A percentile compares a stretch with the other conserved stretches of the same genome.
phyloP scores from a whole-genome alignment of 1,140 invertebrate species.

The Macrobrachium rosenbergii region DNA sequence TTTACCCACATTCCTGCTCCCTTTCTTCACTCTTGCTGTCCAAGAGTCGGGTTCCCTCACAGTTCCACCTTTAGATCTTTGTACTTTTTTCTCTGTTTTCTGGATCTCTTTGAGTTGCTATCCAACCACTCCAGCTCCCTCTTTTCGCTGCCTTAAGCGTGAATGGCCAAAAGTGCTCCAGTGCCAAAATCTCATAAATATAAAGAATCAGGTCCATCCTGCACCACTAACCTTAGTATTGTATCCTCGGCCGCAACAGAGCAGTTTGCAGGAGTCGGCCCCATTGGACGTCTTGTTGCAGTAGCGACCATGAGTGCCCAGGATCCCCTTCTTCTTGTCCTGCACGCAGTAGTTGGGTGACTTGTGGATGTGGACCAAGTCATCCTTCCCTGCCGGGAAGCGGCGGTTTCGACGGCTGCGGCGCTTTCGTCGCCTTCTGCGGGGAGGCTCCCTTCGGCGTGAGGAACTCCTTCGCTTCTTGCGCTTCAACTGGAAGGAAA shows the following conservation, averaged over 20 bases:
- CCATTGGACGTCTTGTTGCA: conserved; percentile 78
- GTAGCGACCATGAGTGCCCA: conserved; percentile 76
- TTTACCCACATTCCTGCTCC: no score
- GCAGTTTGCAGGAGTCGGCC: conserved; percentile 77
- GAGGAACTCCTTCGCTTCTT: conserved; percentile 67
- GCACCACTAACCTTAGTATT: conserved; percentile 73
- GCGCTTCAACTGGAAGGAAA: conserved; percentile 58
- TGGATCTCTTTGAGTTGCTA: no score
- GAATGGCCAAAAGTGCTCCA: no score
- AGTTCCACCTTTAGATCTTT: no score
- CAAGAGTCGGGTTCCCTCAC: no score
- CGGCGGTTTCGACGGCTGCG: conserved; percentile 66
- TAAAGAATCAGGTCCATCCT: background rate
- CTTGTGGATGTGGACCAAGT: conserved; percentile 77
- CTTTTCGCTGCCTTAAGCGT: no score
- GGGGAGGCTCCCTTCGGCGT: conserved; percentile 68
- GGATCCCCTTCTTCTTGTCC: conserved; percentile 75
- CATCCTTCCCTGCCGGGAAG: conserved; percentile 70
- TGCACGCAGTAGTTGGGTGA: conserved; percentile 78
- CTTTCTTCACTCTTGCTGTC: no score
- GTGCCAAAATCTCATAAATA: no score
- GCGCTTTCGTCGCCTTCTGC: conserved; percentile 69
- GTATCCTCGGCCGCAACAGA: conserved; percentile 79
- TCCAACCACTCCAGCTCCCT: no score
- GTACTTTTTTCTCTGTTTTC: no score